These are phyloP conservation scores for Lepidonotus clava DNA, from an alignment of 2,888 invertebrate genomes.

Conservation along the genomic window DNA sequence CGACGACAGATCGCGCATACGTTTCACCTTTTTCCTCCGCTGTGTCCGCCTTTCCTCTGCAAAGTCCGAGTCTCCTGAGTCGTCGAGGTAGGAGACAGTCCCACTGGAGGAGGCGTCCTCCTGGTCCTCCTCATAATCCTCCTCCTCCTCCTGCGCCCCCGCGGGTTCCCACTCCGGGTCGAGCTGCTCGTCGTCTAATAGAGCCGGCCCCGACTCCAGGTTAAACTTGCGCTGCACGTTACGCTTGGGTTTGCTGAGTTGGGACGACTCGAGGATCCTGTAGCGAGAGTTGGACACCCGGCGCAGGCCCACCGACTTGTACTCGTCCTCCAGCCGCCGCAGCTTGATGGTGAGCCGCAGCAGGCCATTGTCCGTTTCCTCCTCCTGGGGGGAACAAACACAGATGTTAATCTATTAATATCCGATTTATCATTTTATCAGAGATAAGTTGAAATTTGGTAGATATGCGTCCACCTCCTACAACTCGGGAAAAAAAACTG, in stretches of 20 bases:
- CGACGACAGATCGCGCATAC: background rate
- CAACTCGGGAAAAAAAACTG: too few relatives aligned
- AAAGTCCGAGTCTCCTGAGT: background rate
- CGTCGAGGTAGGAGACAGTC: background rate
- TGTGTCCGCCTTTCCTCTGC: background rate
- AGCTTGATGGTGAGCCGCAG: background rate
- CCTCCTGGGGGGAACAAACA: too few relatives aligned
- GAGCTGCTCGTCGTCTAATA: background rate
- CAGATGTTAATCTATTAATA: too few relatives aligned
- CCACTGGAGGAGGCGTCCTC: background rate
- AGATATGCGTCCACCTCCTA: too few relatives aligned
- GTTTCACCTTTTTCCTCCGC: background rate
- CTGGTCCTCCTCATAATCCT: background rate
- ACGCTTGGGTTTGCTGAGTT: background rate
- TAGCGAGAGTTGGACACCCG: background rate
- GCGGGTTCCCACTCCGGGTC: slow-evolving; percentile 7
- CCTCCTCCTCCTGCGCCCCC: background rate
- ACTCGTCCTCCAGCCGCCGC: background rate
- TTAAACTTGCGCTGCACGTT: background rate
- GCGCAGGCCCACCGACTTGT: background rate
- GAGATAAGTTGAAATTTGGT: too few relatives aligned
- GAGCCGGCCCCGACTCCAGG: background rate
- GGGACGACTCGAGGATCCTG: background rate
- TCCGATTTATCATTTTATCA: too few relatives aligned
- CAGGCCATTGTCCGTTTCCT: too few relatives aligned